Base-by-base conservation (phyloP, 2,797 vertebrate genomes). In the Bovichtus variegatus region DNA sequence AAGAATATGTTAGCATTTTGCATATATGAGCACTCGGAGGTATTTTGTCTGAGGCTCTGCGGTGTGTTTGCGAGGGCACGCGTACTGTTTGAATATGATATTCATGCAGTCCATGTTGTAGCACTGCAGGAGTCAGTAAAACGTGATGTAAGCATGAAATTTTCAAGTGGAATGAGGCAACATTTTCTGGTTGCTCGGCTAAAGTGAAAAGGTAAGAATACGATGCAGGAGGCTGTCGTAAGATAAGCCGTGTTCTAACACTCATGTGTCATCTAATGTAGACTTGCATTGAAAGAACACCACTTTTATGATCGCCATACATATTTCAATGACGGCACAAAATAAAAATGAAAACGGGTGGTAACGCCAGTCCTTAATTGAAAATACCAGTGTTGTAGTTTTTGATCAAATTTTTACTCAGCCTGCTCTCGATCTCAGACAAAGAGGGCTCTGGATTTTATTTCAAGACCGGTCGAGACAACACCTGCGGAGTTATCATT, bases 1-100 rank as follows among this genome's bases (percentile, higher is more conserved):
- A 83, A 54, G 84, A 86, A 89, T 89, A 82, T 85, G 83, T 83
- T 89, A 83, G 69, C 77, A 83, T 85, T 91, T 90, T 88, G 73
- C 74, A 84, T 89, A 80, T 84, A 59, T 74, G 76, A 89, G 74
- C 78, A 81, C 82, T 87, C 47, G 1, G 64, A 84, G 81, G 69
- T 84, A 78, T 87, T 91, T 81, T 73, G 10, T 88, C 58, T 85
- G 11, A 55, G 76, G 78, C 43, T 6, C 67, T 57, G 69, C 31
- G 59, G 51, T 78, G 71, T 72, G 73, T 74, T 85, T 78, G 71
- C 41, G 50, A 82, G 68, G 60, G 64, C 81, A 60, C 70, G 54
- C 54, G 29, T 27, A 55, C 71, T 57, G 31, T 71, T 78, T 43
- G 67, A 74, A 80, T 78, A 62, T 58, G 58, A 81, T 84, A 83